Conservation (phyloP, 1,140 invertebrate genomes). For the Pseudoatta argentina region DNA sequence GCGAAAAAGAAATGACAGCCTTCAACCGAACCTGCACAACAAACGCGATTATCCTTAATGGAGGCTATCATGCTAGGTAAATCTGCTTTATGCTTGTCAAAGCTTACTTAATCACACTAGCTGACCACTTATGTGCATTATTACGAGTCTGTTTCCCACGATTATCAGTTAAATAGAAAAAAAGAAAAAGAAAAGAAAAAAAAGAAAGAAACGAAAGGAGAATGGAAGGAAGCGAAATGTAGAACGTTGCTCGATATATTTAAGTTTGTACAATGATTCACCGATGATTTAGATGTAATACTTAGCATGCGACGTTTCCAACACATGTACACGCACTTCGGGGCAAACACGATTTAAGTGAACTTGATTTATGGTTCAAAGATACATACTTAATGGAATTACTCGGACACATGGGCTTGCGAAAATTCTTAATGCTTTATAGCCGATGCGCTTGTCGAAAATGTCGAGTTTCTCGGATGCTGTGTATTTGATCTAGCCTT, state of each 20-base stretch:
- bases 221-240: constrained; percentile 24
- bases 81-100: constrained; percentile 65
- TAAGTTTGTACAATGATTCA: constrained; percentile 45
- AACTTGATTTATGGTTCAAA: constrained; percentile 21
- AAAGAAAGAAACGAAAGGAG: background rate
- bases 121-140: constrained; percentile 57
- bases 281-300: constrained; percentile 51
- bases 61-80: constrained; percentile 69
- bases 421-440: constrained; percentile 6
- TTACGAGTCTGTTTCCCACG: constrained; percentile 54
- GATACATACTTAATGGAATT: constrained; percentile 8
- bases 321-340: constrained; percentile 45
- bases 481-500: constrained; percentile 55
- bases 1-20: constrained; percentile 92
- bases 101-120: constrained; percentile 62
- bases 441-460: constrained; percentile 26
- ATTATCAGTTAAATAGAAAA: constrained; percentile 40
- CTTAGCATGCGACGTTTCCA: constrained; percentile 44
- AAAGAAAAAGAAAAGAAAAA: constrained; percentile 21
- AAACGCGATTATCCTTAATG: constrained; percentile 68
- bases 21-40: constrained; percentile 80
- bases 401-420: background rate
- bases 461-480: constrained; percentile 9
- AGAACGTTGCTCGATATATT: constrained; percentile 28
- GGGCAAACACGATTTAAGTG: constrained; percentile 6